A percentile compares a stretch with the other conserved stretches of the same genome.
Evolutionary conservation across 1,140 invertebrate species (phyloP).

Genomic region (Drosophila persimilis): DNA sequence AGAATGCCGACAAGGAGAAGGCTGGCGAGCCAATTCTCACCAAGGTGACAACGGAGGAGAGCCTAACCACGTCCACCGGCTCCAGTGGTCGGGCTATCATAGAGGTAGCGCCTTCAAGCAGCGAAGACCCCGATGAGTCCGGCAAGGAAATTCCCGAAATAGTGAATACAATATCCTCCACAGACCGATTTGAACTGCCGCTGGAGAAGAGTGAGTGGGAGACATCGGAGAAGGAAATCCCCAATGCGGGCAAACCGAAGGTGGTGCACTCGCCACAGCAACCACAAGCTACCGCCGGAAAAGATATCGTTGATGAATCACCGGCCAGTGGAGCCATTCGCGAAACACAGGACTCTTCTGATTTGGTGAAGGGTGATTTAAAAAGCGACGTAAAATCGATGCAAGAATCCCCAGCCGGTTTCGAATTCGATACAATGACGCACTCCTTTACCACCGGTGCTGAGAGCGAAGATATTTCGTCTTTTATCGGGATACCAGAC

Average conservation of each 20-base stretch:
- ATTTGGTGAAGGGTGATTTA: constrained; percentile 86
- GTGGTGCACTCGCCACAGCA: constrained; percentile 83
- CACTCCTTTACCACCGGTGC: constrained; percentile 18
- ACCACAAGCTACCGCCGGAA: constrained; percentile 56
- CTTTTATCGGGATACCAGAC: constrained; percentile 72
- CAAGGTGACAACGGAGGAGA: constrained; percentile 71
- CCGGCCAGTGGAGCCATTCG: constrained; percentile 86
- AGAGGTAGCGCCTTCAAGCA: constrained; percentile 63
- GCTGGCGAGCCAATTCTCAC: constrained; percentile 51
- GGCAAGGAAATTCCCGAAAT: constrained; percentile 67
- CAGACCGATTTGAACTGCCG: constrained; percentile 63
- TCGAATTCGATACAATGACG: constrained; percentile 86
- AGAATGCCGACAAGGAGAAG: constrained; percentile 67
- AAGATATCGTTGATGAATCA: constrained; percentile 82
- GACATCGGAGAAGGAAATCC: constrained; percentile 76
- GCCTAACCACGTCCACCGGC: constrained; percentile 66
- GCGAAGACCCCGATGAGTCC: constrained; percentile 71
- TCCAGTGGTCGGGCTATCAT: constrained; percentile 64
- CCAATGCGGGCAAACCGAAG: constrained; percentile 61
- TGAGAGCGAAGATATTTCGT: constrained; percentile 62
- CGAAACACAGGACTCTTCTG: constrained; percentile 88
- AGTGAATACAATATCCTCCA: constrained; percentile 56
- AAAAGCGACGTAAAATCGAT: constrained; percentile 84
- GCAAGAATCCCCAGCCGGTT: constrained; percentile 89
- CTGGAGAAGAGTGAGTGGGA: constrained; percentile 82